Base-by-base conservation (phyloP, 2,113 vertebrate genomes). In the Capreolus pygargus region DNA sequence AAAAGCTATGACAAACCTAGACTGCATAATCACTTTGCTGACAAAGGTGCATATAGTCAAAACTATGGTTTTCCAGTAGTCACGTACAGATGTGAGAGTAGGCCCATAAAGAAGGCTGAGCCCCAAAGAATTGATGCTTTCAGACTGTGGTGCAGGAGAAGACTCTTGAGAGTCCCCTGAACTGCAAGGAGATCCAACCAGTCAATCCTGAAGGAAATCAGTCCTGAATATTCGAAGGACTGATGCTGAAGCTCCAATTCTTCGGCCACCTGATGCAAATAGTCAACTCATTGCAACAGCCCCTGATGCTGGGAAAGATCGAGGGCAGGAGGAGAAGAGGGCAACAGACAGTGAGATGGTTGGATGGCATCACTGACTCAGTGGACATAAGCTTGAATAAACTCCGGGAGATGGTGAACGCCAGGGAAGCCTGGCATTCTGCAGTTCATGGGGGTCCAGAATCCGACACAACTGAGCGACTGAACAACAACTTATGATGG, bases 271-370 rank as follows among this genome's bases (percentile, higher is more conserved):
- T 70, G 67, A 39, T 39, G n/a, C 19, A 70, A 70, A 23, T 1
- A 39, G n/a, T 39, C 67, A 23, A 23, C n/a, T 70, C 23, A 39
- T 23, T 36, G n/a, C 10, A 70, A 70, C n/a, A 39, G 67, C 19
- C 67, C 67, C n/a, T 23, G 67, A 70, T 23, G 67, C n/a, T 70
- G 67, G n/a, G 10, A 70, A 70, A 39, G 67, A 39, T 23, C 12
- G n/a, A 70, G 67, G 67, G 10, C 67, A 70, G 36, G 67, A 70
- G 16, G 33, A n/a, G 67, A 39, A 70, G 67, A 10, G 64, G 67
- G 19, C 67, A 70, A 70, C 67, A 70, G 64, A 36, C 0, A 2
- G 39, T 70, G 19, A 70, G n/a, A 39, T 6, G 19, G 67, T n/a
- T 70, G 67, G n/a, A 39, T 70, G 67, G 67, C 67, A 70, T 23